Conservation (phyloP, 2,888 invertebrate genomes). For the Aradus depressus region DNA sequence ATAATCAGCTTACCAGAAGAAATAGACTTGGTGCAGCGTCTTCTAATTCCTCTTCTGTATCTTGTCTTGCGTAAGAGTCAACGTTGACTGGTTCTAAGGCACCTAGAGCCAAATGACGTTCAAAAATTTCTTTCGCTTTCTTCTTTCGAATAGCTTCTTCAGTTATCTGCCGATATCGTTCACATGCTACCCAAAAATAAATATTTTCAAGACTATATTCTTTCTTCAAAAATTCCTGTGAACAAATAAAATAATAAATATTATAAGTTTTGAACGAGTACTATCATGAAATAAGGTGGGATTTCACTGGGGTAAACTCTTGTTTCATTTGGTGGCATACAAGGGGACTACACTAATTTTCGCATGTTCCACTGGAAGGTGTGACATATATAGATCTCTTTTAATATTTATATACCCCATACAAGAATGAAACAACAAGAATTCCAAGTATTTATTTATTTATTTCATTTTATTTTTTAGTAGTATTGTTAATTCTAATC, state of each 20-base stretch:
- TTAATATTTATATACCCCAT: too few relatives aligned
- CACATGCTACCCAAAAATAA: slow-evolving; percentile 91
- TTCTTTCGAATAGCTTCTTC: slow-evolving; percentile 45
- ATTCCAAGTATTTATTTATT: too few relatives aligned
- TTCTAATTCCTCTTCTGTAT: slow-evolving; percentile 50
- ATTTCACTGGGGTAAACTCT: too few relatives aligned
- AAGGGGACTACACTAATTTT: too few relatives aligned
- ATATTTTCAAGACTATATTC: slow-evolving; percentile 98
- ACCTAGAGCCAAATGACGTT: slow-evolving; percentile 72
- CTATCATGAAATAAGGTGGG: too few relatives aligned
- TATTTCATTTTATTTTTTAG: too few relatives aligned
- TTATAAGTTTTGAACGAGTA: neutral
- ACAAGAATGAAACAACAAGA: too few relatives aligned
- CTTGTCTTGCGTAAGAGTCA: slow-evolving; percentile 73
- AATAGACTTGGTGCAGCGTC: slow-evolving; percentile 57
- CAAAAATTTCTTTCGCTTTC: slow-evolving; percentile 71
- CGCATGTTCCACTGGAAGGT: too few relatives aligned
- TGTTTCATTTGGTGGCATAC: too few relatives aligned
- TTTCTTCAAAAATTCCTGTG: slow-evolving; percentile 79
- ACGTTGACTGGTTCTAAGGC: slow-evolving; percentile 93
- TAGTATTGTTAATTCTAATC: too few relatives aligned
- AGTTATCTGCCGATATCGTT: slow-evolving; percentile 60
- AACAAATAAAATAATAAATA: slow-evolving; percentile 25
- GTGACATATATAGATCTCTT: too few relatives aligned
- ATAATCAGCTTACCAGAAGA: slow-evolving; percentile 43